Evolutionary conservation across 2,888 invertebrate genomes (phyloP).

Genomic region (Silvanus unidentatus): DNA sequence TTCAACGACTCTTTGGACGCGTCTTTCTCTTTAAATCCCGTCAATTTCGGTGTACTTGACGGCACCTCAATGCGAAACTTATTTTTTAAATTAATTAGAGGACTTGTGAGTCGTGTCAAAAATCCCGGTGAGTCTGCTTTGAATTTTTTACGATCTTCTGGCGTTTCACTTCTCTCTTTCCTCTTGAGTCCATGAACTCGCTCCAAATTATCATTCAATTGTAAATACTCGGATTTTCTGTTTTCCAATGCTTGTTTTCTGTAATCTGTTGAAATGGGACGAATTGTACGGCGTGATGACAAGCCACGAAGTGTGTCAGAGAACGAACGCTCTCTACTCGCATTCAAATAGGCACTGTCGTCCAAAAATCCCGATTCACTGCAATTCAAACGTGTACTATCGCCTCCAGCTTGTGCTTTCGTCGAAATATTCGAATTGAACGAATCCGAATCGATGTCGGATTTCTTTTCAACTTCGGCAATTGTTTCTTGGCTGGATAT

Average conservation of each 20-base stretch:
- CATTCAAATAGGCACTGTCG: conserved; percentile 8
- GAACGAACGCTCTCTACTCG: conserved; percentile 29
- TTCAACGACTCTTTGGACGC: conserved; percentile 8
- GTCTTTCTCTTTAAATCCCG: conserved; percentile 20
- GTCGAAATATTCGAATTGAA: conserved; percentile 30
- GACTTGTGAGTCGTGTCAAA: conserved; percentile 34
- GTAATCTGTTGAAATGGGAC: conserved; percentile 27
- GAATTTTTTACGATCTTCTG: conserved; percentile 33
- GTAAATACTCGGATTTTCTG: conserved; percentile 6
- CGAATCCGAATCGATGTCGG: conserved; percentile 20
- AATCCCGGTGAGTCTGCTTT: conserved; percentile 29
- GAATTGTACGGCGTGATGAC: conserved; percentile 26
- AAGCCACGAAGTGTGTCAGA: conserved; percentile 1
- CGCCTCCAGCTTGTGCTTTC: conserved; percentile 34
- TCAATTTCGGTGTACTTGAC: conserved; percentile 37
- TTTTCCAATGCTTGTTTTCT: conserved; percentile 24
- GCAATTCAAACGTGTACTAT: conserved; percentile 34
- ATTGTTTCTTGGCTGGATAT: not conserved
- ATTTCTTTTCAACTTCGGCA: conserved; percentile 1
- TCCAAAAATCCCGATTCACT: conserved; percentile 16
- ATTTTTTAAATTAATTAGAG: conserved; percentile 31
- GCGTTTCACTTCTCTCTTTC: conserved; percentile 27
- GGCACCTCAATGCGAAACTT: conserved; percentile 25
- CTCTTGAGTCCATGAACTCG: conserved; percentile 30
- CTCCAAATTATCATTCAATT: conserved; percentile 23